Percentiles rank a stretch among this genome's conserved stretches.
Conservation (phyloP, 2,113 vertebrate species). For the Dissostichus mawsoni region DNA sequence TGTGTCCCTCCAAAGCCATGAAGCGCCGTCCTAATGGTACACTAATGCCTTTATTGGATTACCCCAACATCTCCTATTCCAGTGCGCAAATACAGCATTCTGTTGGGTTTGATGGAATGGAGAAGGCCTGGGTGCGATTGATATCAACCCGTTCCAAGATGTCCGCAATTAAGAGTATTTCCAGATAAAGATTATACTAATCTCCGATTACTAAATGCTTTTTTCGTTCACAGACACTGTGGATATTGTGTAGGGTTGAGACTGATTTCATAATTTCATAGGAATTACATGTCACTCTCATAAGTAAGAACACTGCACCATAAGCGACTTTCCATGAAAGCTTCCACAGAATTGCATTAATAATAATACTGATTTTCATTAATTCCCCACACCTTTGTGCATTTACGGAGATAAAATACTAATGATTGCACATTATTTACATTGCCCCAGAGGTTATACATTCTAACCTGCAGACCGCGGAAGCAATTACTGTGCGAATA, state of each 20-base stretch:
- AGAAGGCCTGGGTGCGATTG: conserved; percentile 53
- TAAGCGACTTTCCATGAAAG: neutral
- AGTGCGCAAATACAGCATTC: conserved; percentile 69
- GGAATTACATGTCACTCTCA: conserved; percentile 23
- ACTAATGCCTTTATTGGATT: conserved; percentile 85
- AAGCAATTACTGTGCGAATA: conserved; percentile 78
- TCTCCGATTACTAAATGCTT: conserved; percentile 59
- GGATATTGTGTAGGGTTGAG: conserved; percentile 31
- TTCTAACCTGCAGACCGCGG: conserved; percentile 64
- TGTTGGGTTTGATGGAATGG: conserved; percentile 75
- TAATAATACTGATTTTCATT: conserved; percentile 47
- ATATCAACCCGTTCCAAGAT: conserved; percentile 57
- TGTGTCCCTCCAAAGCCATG: conserved; percentile 79
- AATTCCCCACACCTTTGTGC: conserved; percentile 37
- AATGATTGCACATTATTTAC: conserved; percentile 64
- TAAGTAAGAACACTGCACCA: neutral
- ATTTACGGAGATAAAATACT: conserved; percentile 49
- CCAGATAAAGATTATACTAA: conserved; percentile 52
- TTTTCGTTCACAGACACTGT: conserved; percentile 27
- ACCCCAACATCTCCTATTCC: conserved; percentile 81
- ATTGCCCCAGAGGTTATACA: conserved; percentile 64
- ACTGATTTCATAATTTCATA: conserved; percentile 35
- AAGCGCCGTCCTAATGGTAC: conserved; percentile 82
- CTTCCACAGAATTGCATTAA: neutral
- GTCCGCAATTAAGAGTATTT: conserved; percentile 65